These are phyloP conservation scores for Boulengeromyrus knoepffleri DNA, from an alignment of 2,113 vertebrate species.

Conservation along the genomic window DNA sequence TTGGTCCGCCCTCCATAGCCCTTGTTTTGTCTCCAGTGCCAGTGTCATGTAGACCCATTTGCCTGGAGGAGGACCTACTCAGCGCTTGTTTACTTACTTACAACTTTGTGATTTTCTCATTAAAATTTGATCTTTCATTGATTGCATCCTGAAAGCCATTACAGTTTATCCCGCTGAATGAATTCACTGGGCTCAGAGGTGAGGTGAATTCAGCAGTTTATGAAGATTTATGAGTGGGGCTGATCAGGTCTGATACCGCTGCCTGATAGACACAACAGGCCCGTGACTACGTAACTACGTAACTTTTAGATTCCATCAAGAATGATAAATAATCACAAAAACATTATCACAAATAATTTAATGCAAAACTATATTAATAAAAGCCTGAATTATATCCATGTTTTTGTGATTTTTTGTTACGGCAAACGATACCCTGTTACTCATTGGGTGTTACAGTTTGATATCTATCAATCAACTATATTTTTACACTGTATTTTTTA, in stretches of 20 bases:
- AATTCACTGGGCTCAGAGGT: neutral
- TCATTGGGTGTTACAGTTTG: neutral
- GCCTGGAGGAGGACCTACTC: neutral
- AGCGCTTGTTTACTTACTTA: neutral
- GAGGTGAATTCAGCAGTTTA: neutral
- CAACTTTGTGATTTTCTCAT: neutral
- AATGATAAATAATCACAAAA: neutral
- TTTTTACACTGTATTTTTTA: neutral
- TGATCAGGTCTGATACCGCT: neutral
- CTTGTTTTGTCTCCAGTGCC: neutral
- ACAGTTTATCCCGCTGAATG: neutral
- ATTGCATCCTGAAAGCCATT: neutral
- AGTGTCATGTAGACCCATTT: neutral
- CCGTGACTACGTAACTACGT: neutral
- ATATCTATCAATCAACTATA: neutral
- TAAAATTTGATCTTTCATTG: neutral
- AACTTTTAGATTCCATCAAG: neutral
- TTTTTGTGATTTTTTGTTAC: neutral
- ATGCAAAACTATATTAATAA: neutral
- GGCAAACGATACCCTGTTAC: neutral
- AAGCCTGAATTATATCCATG: neutral
- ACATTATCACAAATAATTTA: neutral
- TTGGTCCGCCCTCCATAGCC: neutral
- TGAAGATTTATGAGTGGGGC: neutral
- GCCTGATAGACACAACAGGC: neutral